Conservation (phyloP, 2,797 vertebrate genomes). For the Mormyrops attenuatus region DNA sequence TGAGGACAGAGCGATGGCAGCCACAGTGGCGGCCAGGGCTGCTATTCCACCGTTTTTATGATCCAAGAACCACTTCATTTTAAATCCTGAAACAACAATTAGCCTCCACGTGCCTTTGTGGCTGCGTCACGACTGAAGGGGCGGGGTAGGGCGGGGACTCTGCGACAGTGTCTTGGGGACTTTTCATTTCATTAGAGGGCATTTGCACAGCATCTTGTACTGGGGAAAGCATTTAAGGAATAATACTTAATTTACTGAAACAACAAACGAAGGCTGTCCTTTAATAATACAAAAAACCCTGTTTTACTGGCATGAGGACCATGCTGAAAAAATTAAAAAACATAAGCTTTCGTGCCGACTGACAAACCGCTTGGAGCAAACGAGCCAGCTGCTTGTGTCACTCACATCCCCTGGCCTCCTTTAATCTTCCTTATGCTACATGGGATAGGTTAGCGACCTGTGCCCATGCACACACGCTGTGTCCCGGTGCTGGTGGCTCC, state of each 20-base stretch:
- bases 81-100: conserved; percentile 32
- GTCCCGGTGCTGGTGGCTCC: background rate
- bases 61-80: conserved; percentile 15
- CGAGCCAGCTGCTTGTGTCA: background rate
- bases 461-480: background rate
- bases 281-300: background rate
- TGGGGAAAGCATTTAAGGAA: background rate
- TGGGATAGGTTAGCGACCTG: background rate
- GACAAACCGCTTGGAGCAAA: background rate
- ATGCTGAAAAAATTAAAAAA: background rate
- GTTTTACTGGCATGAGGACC: background rate
- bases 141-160: background rate
- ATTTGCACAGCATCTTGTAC: background rate
- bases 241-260: background rate
- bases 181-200: background rate
- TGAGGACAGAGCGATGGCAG: conserved; percentile 32
- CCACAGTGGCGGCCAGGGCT: background rate
- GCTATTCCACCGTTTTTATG: background rate
- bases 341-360: background rate
- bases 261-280: background rate
- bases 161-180: background rate
- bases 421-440: background rate
- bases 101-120: background rate
- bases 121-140: background rate
- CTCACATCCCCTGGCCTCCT: background rate